Evolutionary conservation across 2,113 vertebrate genomes (phyloP), one percentile per base, ranked within the genome.

Genomic region (Grantiella picta): DNA sequence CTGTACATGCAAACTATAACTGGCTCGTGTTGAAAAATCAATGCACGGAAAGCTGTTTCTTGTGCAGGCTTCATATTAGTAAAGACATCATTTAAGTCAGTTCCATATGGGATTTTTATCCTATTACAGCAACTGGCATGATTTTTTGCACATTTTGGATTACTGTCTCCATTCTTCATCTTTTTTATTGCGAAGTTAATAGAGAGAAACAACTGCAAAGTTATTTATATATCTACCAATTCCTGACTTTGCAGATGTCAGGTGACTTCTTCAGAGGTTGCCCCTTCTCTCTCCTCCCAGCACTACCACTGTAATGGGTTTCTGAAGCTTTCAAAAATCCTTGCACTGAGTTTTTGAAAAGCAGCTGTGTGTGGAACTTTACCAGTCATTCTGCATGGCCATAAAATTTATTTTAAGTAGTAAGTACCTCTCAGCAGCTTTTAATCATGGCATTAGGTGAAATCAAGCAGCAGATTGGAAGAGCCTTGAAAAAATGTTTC

Each of bases 81-180:
- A 21, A 57, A 44, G 31, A 23, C 22, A 36, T 44, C 1, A 1
- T 42, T 63, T n/a, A 45, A 76, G 11, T 45, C 15, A 36, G 11
- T 27, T 73, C 29, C 0, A 1, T 42, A 3, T 19, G 1, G 1
- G 0, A 7, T 36, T 49, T 75, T 81, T 36, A 23, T 17, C 1
- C 0, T 25, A 13, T 82, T 90, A 50, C 36, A 72, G 44, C 47
- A 78, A 15, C 24, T 5, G 12, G 22, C 17, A 2, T 23, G 13
- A 11, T 78, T 64, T 80, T 72, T 86, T 86, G 4, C 22, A 65
- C 24, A 4, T 28, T 64, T 54, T 35, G 9, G 10, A 21, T 68
- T 75, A 12, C 8, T 80, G 6, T 66, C 80, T 68, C 40, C 56
- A 15, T 60, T 82, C 7, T 54, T 47, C 28, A 10, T 22, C 56